Evolutionary conservation across 2,797 vertebrate species (phyloP), one percentile per base, ranked within the genome.

Genomic region (Momotus momota): DNA sequence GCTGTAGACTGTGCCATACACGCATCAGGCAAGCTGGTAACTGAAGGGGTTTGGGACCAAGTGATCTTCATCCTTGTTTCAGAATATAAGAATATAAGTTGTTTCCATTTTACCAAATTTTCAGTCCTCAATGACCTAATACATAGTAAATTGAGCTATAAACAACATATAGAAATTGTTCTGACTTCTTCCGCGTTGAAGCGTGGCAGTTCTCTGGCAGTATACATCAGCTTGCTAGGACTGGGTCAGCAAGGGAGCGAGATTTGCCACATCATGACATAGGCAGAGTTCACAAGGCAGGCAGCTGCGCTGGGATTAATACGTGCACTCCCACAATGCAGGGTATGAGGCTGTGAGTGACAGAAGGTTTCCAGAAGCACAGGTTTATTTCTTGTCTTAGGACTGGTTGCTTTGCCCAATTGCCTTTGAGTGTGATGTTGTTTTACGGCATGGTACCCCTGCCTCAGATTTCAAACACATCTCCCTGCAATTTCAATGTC

Each of bases 301-400:
- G 38, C 33, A 77, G 58, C 82, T 72, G 73, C 93, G 54, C 66
- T 90, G 85, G 20, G 55, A 40, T 73, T 67, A 75, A 33, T 77
- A 77, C 49, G 35, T 72, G 45, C 67, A 41, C 58, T 86, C 78
- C 41, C 45, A 66, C 0, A 0, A 10, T 15, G 71, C 54, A 70
- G 67, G 80, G 22, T 22, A 29, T 0, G 0, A 61, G 43, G 41
- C 81, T 77, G 52, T 43, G 78, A 70, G 55, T 3, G 25, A 55
- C 71, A 87, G 83, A 74, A 81, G n/a, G 70, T 55, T 93, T 92
- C 84, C 91, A 89, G 81, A 88, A 93, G n/a, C 40, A 54, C 12
- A 31, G 41, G 33, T 85, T 90, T 80, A 60, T 92, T 92, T 89
- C 78, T 70, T 86, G 73, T 84, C 62, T 60, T 71, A 55, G 0